Evolutionary conservation across 2,888 invertebrate genomes (phyloP).

Genomic region (Baronia brevicornis): DNA sequence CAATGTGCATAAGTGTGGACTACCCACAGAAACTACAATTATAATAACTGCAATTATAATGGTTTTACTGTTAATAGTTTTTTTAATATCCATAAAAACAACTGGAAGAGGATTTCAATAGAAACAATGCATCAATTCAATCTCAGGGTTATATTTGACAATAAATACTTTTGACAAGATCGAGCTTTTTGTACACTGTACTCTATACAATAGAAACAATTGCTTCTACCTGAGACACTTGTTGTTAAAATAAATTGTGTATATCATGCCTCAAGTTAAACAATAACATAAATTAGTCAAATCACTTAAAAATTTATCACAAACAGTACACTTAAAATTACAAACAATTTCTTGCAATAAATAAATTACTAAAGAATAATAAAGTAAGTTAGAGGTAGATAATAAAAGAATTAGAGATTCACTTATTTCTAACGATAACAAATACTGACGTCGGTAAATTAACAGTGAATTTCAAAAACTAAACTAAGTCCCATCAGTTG

Average conservation of each 20-base stretch:
- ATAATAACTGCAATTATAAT: constrained; percentile 37
- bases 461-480: constrained; percentile 26
- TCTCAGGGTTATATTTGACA: constrained; percentile 63
- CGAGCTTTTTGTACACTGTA: constrained; percentile 67
- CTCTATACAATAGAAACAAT: constrained; percentile 32
- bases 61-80: constrained; percentile 27
- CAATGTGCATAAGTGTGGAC: constrained; percentile 47
- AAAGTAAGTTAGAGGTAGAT: constrained; percentile 71
- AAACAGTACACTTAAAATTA: constrained; percentile 40
- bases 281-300: constrained; percentile 18
- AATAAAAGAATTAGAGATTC: constrained; percentile 66
- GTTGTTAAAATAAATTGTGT: neutral
- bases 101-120: constrained; percentile 31
- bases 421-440: constrained; percentile 50
- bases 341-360: constrained; percentile 35
- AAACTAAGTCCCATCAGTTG: constrained; percentile 9
- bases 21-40: constrained; percentile 51
- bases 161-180: constrained; percentile 75
- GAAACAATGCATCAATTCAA: constrained; percentile 31
- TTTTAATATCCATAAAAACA: constrained; percentile 23
- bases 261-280: constrained; percentile 11
- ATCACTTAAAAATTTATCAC: constrained; percentile 54
- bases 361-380: constrained; percentile 59
- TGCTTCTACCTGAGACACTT: constrained; percentile 11
- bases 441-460: constrained; percentile 69